Base-by-base conservation (phyloP, 1,140 invertebrate species). In the Ostrea denselamellosa region DNA sequence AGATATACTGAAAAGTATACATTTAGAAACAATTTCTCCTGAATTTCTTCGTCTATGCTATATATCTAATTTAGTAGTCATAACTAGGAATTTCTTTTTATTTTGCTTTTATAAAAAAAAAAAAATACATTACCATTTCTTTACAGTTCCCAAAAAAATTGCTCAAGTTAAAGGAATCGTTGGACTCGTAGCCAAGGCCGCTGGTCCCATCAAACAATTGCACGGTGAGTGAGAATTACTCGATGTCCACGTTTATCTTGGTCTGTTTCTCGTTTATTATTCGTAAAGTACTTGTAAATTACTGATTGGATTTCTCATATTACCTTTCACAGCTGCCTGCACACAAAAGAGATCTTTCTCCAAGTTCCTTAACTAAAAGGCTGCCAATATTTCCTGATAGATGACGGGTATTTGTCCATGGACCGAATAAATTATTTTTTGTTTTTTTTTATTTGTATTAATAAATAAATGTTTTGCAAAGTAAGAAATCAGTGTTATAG, bases 401-500 rank as follows among this genome's bases (percentile, higher is more conserved):
- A 28, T 25, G 68, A 77, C 56, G 56, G 56, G 56, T 77, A 28
- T 77, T 14, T 77, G 28, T 77, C 68, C 68, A 77, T 34, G 28
- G 28, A 77, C 28, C 28, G 68, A 34, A 28, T 10, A 25, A 28
- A 14, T 4, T 9, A 34, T 44, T 25, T 34, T 62, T 62, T 0
- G 17, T n/a, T 25, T 71, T 12, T 71, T 12, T 71, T 71, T 25
- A 8, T 2, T 68, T 68, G n/a, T n/a, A 22, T 71, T 0, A 25
- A 28, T 77, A 10, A 77, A 77, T 77, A 77, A 28, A 62, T 77
- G 3, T 68, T 77, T 77, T 77, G 68, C 68, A 77, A 28, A 62
- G 56, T 62, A 62, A 19, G 17, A 62, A 62, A 0, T 19, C 56
- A 44, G 34, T 44, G 34, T 44, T 5, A 44, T 44, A 2, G 5